Evolutionary conservation across 2,113 vertebrate genomes (phyloP).

Genomic region (Tachuris rubrigastra): DNA sequence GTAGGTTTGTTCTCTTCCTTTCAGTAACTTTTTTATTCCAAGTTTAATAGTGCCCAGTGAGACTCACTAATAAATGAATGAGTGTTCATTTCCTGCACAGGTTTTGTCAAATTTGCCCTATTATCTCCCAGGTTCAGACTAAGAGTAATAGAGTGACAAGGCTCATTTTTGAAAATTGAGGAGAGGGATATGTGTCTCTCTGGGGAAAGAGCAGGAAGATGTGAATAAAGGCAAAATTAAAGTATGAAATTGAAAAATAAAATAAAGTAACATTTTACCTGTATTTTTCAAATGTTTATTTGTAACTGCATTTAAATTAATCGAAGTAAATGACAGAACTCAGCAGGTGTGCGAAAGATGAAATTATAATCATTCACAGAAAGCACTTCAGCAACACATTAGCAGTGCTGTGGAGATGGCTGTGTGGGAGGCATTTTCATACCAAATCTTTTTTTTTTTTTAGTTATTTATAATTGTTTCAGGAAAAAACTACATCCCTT

Average conservation of each 20-base stretch:
- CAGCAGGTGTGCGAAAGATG: background rate
- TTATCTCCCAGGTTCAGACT: conserved; percentile 39
- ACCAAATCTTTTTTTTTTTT: background rate
- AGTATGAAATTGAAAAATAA: background rate
- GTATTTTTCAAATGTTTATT: background rate
- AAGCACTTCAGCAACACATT: background rate
- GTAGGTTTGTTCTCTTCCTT: conserved; percentile 31
- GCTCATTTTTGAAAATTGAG: background rate
- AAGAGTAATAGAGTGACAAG: conserved; percentile 31
- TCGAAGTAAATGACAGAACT: conserved; percentile 2
- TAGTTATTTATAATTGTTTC: conserved; percentile 46
- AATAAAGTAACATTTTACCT: background rate
- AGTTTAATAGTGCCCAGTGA: conserved; percentile 40
- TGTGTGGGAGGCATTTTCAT: conserved; percentile 51
- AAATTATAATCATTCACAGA: background rate
- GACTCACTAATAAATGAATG: conserved; percentile 53
- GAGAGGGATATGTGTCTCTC: background rate
- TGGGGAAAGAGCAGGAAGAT: background rate
- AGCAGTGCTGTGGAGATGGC: background rate
- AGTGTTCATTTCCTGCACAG: conserved; percentile 45
- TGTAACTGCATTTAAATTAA: conserved; percentile 5
- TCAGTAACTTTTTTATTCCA: conserved; percentile 26
- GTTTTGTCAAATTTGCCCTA: conserved; percentile 52
- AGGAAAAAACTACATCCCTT: background rate
- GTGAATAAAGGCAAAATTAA: background rate